phyloP scores from a whole-genome alignment of 2,113 vertebrate species.

The Speoplatyrhinus poulsoni region DNA sequence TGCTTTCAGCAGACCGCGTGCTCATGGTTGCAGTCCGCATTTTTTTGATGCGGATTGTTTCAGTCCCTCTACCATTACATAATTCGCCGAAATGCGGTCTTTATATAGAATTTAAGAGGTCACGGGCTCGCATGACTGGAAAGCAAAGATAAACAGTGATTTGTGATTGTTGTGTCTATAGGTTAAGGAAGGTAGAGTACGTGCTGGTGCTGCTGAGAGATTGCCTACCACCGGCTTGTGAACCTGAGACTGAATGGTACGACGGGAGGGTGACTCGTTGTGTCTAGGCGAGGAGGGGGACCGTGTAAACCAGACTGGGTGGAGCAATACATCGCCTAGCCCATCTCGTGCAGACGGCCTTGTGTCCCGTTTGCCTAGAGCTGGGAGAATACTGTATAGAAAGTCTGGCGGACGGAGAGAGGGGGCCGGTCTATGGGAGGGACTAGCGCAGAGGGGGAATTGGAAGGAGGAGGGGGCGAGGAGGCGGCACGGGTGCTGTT shows the following conservation, averaged over 20 bases:
- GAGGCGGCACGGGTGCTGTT: constrained; percentile 79
- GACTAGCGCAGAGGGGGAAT: constrained; percentile 75
- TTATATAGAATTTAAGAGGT: constrained; percentile 25
- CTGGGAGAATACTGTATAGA: constrained; percentile 53
- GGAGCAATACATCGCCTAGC: constrained; percentile 62
- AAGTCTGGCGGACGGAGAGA: constrained; percentile 55
- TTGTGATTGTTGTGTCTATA: constrained; percentile 32
- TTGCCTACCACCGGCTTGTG: constrained; percentile 45
- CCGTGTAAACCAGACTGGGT: constrained; percentile 78
- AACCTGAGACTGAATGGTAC: constrained; percentile 66
- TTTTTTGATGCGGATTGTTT: constrained; percentile 53
- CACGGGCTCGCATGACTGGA: constrained; percentile 4
- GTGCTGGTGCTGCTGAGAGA: constrained; percentile 1
- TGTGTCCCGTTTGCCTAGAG: constrained; percentile 64
- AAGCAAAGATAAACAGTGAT: background rate
- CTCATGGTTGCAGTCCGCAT: constrained; percentile 30
- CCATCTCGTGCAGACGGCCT: constrained; percentile 73
- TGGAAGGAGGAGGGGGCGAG: constrained; percentile 67
- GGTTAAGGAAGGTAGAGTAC: constrained; percentile 18
- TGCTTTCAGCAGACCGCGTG: constrained; percentile 45
- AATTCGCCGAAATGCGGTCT: constrained; percentile 44
- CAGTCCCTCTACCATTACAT: constrained; percentile 58
- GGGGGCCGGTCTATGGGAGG: constrained; percentile 76
- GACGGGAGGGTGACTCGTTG: constrained; percentile 67
- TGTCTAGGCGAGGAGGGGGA: constrained; percentile 67